phyloP scores from a whole-genome alignment of 2,888 invertebrate species.

The Apodemia arnacis region DNA sequence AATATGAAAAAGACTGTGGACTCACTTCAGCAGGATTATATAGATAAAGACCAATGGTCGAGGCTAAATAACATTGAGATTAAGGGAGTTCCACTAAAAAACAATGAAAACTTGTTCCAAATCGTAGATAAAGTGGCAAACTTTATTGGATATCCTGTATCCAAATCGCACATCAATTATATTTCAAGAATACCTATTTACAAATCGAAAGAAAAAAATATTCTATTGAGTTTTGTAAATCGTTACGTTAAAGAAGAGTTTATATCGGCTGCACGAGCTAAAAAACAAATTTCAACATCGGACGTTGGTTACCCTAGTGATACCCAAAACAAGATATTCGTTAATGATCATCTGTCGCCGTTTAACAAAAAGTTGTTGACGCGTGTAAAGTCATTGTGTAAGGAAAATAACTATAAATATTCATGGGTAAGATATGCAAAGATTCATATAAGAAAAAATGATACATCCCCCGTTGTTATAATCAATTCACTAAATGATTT shows the following conservation, averaged over 20 bases:
- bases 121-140: neutral
- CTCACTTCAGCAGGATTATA: neutral
- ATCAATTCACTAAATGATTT: constrained; percentile 2
- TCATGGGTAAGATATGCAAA: too few relatives aligned
- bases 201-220: constrained; percentile 47
- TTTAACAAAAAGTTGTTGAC: too few relatives aligned
- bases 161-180: constrained; percentile 28
- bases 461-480: constrained; percentile 16
- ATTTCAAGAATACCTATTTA: constrained; percentile 39
- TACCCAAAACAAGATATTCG: neutral
- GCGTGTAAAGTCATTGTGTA: neutral
- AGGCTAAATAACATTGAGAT: constrained; percentile 25
- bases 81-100: too few relatives aligned
- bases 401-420: neutral
- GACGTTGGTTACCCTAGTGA: neutral
- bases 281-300: neutral
- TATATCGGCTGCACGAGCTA: constrained; percentile 51
- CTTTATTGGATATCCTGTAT: neutral
- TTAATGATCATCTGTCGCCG: constrained; percentile 7
- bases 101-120: neutral
- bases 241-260: constrained; percentile 60
- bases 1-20: neutral
- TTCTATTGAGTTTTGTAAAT: constrained; percentile 53
- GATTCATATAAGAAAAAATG: too few relatives aligned
- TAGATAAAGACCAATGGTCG: constrained; percentile 8